These are phyloP conservation scores for Salpingus planirostris DNA, from an alignment of 2,888 invertebrate genomes.

Conservation along the genomic window DNA sequence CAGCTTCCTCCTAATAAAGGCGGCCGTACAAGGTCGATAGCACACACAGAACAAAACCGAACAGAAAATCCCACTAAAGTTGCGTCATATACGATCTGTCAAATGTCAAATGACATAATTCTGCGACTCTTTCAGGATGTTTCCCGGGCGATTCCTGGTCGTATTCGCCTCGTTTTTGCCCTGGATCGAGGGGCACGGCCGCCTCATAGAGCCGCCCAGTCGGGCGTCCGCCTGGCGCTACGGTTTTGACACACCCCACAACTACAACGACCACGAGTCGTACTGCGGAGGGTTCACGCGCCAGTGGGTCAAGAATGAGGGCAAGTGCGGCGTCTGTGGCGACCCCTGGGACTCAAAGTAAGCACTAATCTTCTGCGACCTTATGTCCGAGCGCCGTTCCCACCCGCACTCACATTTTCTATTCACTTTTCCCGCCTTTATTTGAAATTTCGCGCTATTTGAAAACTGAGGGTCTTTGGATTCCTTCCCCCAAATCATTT, in stretches of 20 bases:
- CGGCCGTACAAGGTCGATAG: too few species aligned
- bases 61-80: constrained; percentile 36
- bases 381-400: too few species aligned
- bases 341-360: constrained; percentile 67
- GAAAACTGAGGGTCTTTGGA: too few species aligned
- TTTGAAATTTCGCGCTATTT: too few species aligned
- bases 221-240: constrained; percentile 83
- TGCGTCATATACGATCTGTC: too few species aligned
- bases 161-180: constrained; percentile 4
- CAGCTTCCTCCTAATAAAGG: too few species aligned
- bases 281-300: constrained; percentile 82
- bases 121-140: too few species aligned
- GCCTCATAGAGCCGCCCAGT: constrained; percentile 78
- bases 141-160: constrained; percentile 3
- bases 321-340: constrained; percentile 81
- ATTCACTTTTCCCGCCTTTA: not conserved
- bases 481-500: too few species aligned
- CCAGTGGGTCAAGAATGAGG: constrained; percentile 72
- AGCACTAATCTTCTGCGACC: constrained; percentile 15
- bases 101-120: too few species aligned
- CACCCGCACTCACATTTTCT: not conserved
- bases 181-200: constrained; percentile 54
- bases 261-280: constrained; percentile 83
- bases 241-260: constrained; percentile 78
- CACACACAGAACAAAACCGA: too few species aligned